Evolutionary conservation across 2,888 invertebrate genomes (phyloP), one percentile per base, ranked within the genome.

Genomic region (Cataglyphis albicans): DNA sequence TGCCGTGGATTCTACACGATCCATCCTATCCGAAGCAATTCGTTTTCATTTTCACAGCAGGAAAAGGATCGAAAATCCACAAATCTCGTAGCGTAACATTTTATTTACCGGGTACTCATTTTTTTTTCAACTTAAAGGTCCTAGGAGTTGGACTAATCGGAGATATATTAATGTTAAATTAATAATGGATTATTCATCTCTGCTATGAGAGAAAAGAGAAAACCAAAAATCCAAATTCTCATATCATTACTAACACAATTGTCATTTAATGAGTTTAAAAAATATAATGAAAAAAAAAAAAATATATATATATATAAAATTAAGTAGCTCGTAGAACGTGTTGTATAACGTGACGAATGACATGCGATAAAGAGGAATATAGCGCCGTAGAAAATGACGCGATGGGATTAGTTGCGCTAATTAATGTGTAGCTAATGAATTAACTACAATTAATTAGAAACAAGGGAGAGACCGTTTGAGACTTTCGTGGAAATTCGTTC

Each of bases 371-470:
- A 65, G 29, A 76, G 72, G 67, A 86, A 85, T 73, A 84, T 61
- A 57, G 29, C 74, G 32, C 41, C 10, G 64, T 70, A 29, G 57
- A 21, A 29, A 65, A 80, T 67, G 63, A 85, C 80, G 86, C 86
- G 87, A 91, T 92, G 84, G 87, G 86, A 89, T 92, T 91, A 88
- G 89, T 88, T 82, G 84, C 74, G 87, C 85, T 89, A 91, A 92
- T 92, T 92, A 91, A 89, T 88, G 90, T 90, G 29, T 29, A 29
- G 29, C 29, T 29, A 29, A 29, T 29, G 29, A 92, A 92, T 92
- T 92, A 92, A 90, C 88, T 84, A 87, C 85, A 89, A 92, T 92
- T 91, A 92, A 92, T 92, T 92, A 92, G 89, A 87, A 88, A 83
- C 82, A 73, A 67, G 48, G 48, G 55, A 74, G n/a, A 35, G 32